Base-by-base conservation (phyloP, 2,113 vertebrate genomes). In the Grammomys dolichurus region DNA sequence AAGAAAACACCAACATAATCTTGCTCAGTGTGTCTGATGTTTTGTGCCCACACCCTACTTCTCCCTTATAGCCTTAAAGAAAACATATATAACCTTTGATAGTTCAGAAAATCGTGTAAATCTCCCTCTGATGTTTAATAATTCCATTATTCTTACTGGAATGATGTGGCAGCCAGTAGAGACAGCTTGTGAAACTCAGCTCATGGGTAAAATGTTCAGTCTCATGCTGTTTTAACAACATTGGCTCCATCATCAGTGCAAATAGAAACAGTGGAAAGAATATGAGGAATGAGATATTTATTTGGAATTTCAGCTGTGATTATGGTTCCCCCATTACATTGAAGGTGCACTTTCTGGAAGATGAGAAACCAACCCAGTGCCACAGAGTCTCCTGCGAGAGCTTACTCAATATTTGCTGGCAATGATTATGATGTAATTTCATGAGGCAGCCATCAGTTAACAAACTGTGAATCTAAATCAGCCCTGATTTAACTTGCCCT, bases 211-310 rank as follows among this genome's bases (percentile, higher is more conserved):
- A 91, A 97, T 95, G 95, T 97, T 76, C 95, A 86, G 36, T 96
- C 84, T 97, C 97, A 89, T 0, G 73, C 92, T 97, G 96, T 95
- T 97, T 96, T 98, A 98, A 97, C 91, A 87, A 91, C 95, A 97
- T 96, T 94, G 96, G 94, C 97, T 98, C 96, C 56, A 86, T 65
- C 96, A 95, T 87, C 92, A 95, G 72, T 97, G 89, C 89, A 60
- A 97, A 96, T 95, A 94, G 98, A 98, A 97, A 75, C 87, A 97
- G 9, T 93, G 63, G 94, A 98, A 98, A 96, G 89, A 98, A 95
- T 92, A 77, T 60, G 78, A 48, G 78, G 93, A 97, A 48, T 81
- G 96, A 98, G 91, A 93, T 60, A 97, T 80, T 86, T 97, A 90
- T 97, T 96, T 96, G 60, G 77, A 93, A 65, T 98, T 97, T 95